phyloP scores from a whole-genome alignment of 2,888 invertebrate genomes.

The Agrochola macilenta region DNA sequence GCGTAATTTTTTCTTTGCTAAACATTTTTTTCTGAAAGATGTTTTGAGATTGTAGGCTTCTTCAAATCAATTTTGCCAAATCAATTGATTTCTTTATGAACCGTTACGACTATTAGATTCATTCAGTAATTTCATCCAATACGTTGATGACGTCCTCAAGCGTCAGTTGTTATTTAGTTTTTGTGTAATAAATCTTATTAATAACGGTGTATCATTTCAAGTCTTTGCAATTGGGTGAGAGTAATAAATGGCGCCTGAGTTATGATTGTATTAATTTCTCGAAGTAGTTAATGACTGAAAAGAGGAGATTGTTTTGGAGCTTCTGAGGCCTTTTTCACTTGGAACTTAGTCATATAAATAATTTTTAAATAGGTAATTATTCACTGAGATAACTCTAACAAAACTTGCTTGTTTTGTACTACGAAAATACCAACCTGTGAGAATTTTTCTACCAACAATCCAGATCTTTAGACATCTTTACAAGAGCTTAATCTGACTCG shows the following conservation, averaged over 20 bases:
- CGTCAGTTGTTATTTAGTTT: background rate
- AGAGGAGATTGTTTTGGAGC: no score
- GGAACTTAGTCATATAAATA: no score
- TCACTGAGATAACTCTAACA: no score
- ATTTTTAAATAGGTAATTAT: no score
- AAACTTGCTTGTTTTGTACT: background rate
- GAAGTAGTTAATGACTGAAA: no score
- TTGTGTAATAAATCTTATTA: background rate
- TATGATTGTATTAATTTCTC: no score
- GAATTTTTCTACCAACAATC: background rate
- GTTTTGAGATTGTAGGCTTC: background rate
- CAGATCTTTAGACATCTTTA: no score
- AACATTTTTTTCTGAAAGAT: background rate
- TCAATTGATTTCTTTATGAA: background rate
- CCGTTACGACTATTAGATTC: conserved; percentile 6
- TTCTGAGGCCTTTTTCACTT: no score
- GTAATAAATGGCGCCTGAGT: no score
- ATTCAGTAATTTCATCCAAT: background rate
- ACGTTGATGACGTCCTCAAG: background rate
- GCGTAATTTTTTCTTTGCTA: background rate
- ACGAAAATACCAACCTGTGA: background rate
- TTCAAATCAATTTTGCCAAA: background rate
- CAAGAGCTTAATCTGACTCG: no score
- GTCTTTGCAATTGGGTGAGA: no score
- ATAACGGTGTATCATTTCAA: background rate